These are phyloP conservation scores for Lontra canadensis DNA, from an alignment of 2,113 vertebrate species.

Conservation along the genomic window DNA sequence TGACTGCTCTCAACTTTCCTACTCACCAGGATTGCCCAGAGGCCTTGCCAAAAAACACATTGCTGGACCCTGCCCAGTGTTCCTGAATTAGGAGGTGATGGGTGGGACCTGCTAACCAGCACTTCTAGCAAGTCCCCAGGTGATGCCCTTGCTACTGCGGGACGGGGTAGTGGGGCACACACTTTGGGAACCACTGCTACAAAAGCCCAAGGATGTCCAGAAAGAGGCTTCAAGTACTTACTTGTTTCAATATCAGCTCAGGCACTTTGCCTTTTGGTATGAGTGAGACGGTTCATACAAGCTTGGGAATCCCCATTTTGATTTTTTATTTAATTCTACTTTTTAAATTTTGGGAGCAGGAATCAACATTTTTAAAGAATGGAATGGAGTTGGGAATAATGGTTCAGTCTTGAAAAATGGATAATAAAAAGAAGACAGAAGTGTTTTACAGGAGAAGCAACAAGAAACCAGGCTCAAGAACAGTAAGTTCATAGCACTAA, in stretches of 20 bases:
- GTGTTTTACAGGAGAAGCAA: background rate
- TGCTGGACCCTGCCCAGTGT: background rate
- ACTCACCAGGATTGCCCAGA: too few species aligned
- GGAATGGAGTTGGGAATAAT: background rate
- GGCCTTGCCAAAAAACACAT: background rate
- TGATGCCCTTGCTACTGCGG: background rate
- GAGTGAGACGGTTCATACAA: background rate
- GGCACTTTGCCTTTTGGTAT: background rate
- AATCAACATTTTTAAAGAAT: background rate
- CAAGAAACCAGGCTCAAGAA: background rate
- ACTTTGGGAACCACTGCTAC: background rate
- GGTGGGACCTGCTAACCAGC: background rate
- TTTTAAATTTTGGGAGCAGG: background rate
- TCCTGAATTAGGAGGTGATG: background rate
- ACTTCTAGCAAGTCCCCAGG: background rate
- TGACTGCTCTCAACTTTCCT: background rate
- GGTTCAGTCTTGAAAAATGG: background rate
- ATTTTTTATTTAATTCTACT: background rate
- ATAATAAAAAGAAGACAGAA: background rate
- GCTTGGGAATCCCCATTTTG: background rate
- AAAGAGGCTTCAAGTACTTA: background rate
- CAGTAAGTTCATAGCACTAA: background rate
- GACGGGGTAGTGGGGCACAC: too few species aligned
- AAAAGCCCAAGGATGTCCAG: background rate
- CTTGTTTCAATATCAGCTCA: background rate